These are phyloP conservation scores for Peromyscus eremicus DNA, from an alignment of 2,797 vertebrate species.

Conservation along the genomic window DNA sequence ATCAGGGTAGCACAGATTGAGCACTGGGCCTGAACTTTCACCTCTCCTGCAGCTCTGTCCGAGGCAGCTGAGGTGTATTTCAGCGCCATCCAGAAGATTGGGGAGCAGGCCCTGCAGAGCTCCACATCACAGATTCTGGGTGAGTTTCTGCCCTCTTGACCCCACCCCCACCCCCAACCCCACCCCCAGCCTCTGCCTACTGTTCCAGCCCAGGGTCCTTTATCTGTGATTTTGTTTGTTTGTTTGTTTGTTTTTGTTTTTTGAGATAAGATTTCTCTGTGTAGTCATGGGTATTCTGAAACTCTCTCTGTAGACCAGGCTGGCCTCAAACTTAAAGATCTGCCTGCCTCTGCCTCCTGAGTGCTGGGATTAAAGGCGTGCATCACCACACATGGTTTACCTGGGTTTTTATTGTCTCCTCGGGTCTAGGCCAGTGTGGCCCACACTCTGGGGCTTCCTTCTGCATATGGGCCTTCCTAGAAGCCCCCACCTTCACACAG, in stretches of 20 bases:
- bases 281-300: neutral
- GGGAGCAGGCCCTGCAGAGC: constrained; percentile 93
- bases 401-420: neutral
- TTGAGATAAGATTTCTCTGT: neutral
- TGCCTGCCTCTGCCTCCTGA: neutral
- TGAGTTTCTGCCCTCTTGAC: constrained; percentile 84
- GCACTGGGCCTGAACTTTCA: rapidly evolving
- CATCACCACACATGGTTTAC: neutral
- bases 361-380: neutral
- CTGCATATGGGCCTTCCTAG: neutral
- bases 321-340: neutral
- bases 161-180: neutral
- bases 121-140: constrained; percentile 92
- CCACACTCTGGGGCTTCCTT: neutral
- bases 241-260: neutral
- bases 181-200: neutral
- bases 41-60: constrained; percentile 89
- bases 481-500: neutral
- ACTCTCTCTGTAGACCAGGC: neutral
- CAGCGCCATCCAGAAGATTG: constrained; percentile 93
- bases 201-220: neutral
- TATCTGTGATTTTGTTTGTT: neutral
- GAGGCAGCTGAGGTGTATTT: constrained; percentile 95
- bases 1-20: rapidly evolving
- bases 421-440: neutral